phyloP scores from a whole-genome alignment of 2,888 invertebrate genomes.

The Oscheius sp. region DNA sequence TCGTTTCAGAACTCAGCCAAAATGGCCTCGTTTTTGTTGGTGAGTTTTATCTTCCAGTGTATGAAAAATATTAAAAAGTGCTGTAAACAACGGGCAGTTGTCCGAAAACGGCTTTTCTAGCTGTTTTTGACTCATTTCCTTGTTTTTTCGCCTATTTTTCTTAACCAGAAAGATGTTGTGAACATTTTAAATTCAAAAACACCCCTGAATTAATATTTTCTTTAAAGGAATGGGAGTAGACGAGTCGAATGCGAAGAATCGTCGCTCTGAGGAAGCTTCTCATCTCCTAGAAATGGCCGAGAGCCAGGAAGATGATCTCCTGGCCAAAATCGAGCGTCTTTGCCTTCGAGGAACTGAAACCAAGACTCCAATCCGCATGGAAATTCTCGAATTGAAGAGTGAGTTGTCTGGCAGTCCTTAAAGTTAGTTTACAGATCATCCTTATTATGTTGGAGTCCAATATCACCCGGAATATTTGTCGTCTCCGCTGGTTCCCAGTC shows the following conservation, averaged over 20 bases:
- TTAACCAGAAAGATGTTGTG: too few species aligned
- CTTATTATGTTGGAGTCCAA: conserved; percentile 93
- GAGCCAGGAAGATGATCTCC: conserved; percentile 41
- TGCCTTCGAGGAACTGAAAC: conserved; percentile 65
- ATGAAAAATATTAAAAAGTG: too few species aligned
- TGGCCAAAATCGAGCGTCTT: conserved; percentile 63
- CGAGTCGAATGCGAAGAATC: conserved; percentile 76
- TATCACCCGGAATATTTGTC: conserved; percentile 92
- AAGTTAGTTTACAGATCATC: conserved; percentile 79
- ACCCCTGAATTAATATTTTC: too few species aligned
- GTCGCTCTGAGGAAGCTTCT: conserved; percentile 57
- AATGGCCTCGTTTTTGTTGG: conserved; percentile 87
- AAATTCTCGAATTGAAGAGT: conserved; percentile 85
- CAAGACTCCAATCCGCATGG: conserved; percentile 83
- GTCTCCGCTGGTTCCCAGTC: conserved; percentile 83
- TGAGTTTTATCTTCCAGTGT: too few species aligned
- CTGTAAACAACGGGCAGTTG: too few species aligned
- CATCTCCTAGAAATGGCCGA: conserved; percentile 60
- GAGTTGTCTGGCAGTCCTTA: not conserved
- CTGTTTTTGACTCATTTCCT: too few species aligned
- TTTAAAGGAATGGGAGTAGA: conserved; percentile 76
- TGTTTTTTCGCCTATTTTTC: too few species aligned
- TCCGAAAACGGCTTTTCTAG: too few species aligned
- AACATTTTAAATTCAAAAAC: too few species aligned
- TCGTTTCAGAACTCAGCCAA: conserved; percentile 83